phyloP scores from a whole-genome alignment of 1,140 invertebrate genomes.

The Ptiloglossa arizonensis region DNA sequence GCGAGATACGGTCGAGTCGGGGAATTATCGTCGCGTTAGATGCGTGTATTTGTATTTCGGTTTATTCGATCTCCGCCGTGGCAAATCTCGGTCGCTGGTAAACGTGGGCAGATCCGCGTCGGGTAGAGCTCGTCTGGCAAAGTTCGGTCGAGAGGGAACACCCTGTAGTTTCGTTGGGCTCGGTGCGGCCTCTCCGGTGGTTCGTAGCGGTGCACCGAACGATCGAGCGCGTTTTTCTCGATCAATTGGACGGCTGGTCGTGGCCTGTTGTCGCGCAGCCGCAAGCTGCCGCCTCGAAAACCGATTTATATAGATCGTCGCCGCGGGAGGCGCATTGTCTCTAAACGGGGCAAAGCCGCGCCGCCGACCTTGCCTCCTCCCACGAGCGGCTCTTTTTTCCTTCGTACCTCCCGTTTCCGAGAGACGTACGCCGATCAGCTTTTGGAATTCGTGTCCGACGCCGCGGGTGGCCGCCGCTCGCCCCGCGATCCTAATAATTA shows the following conservation, averaged over 20 bases:
- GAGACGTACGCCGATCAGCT: constrained; percentile 75
- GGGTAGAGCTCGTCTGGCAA: no score
- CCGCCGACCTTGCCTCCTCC: constrained; percentile 63
- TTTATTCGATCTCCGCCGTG: no score
- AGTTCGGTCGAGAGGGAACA: no score
- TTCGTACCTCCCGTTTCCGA: constrained; percentile 54
- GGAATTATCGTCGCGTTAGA: no score
- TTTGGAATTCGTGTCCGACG: constrained; percentile 76
- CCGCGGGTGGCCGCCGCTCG: constrained; percentile 73
- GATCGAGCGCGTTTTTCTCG: not conserved
- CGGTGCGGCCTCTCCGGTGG: no score
- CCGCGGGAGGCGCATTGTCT: constrained; percentile 73
- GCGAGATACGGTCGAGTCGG: no score
- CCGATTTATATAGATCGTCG: constrained; percentile 74
- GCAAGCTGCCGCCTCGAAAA: constrained; percentile 54
- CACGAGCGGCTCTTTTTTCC: constrained; percentile 52
- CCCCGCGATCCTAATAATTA: constrained; percentile 75
- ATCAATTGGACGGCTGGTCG: constrained; percentile 8
- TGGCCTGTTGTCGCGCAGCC: constrained; percentile 38
- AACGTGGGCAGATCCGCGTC: no score
- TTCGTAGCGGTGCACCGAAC: no score
- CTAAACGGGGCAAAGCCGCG: constrained; percentile 57
- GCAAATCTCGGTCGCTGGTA: no score
- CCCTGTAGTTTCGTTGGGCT: no score
- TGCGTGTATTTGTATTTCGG: no score